Percentiles rank a stretch among this genome's conserved stretches.
These are phyloP conservation scores for Dolichotis patagonum DNA, from an alignment of 2,113 vertebrate species.

Conservation along the genomic window DNA sequence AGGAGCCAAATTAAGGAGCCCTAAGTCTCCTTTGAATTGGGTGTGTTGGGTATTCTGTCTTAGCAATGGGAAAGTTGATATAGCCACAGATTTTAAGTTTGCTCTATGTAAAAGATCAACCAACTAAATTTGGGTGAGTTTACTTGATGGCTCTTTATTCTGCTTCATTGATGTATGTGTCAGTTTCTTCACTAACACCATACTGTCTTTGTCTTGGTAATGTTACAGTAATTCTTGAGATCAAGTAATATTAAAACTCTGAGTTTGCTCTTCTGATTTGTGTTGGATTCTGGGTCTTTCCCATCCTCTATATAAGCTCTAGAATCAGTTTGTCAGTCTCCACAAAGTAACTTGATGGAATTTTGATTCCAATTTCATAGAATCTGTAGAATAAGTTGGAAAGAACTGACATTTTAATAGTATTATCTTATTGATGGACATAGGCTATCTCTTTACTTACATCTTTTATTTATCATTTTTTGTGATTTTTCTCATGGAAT, in stretches of 20 bases:
- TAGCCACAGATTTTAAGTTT: background rate
- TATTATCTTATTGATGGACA: background rate
- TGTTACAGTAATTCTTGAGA: background rate
- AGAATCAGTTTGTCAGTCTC: background rate
- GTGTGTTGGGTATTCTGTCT: background rate
- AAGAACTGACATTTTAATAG: background rate
- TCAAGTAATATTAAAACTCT: background rate
- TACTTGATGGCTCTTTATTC: background rate
- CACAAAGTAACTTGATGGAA: background rate
- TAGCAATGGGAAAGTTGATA: background rate
- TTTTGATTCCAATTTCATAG: background rate
- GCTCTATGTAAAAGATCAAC: background rate
- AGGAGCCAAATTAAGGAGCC: background rate
- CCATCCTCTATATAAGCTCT: background rate
- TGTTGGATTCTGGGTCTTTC: background rate
- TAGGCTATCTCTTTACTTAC: background rate
- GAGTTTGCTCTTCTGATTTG: background rate
- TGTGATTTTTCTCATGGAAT: background rate
- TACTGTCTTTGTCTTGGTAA: background rate
- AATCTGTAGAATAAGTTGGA: background rate
- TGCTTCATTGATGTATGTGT: background rate
- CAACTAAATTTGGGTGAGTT: background rate
- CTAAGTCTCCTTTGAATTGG: background rate
- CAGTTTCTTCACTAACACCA: background rate
- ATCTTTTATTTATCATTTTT: background rate